Evolutionary conservation across 1,140 invertebrate species (phyloP), one percentile per base, ranked within the genome.

Genomic region (Tetragonula clypearis): DNA sequence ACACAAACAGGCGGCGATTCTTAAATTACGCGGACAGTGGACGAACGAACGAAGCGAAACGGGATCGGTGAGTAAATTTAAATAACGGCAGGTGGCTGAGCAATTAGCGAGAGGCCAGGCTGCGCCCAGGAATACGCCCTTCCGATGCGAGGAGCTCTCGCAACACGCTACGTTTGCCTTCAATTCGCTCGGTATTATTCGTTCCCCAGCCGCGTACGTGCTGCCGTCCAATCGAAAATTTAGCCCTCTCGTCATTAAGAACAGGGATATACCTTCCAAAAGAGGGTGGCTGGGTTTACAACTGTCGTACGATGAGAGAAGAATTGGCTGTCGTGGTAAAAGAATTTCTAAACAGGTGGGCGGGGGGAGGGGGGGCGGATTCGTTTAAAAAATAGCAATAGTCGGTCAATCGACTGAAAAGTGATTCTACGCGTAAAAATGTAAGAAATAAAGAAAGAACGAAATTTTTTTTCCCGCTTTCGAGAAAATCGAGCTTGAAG

Each of bases 21-120:
- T 85, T 82, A 85, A 80, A 88, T 88, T 88, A 78, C 74, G 69
- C n/a, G 68, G 53, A 17, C 69, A 6, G 35, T 19, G 66, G 62
- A 15, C 60, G 26, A 71, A 15, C 60, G 26, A 71, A 66, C 79
- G 35, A 35, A 60, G 79, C 56, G 79, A 66, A 82, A 79, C 81
- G 65, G 62, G 79, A 87, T 77, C 73, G 53, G 23, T 66, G 69
- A 58, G 73, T 71, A 77, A 83, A 83, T 66, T 88, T 80, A 75
- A 82, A 71, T 87, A 85, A 79, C 74, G 79, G 19, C 85, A 90
- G 88, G 82, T 87, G 88, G 78, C 62, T 60, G 79, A 81, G 79
- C 71, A 89, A 90, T 90, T 90, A 90, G 78, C 87, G 88, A 56
- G 88, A 56, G 41, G 41, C 41, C 85, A 72, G 79, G 78, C 85